Evolutionary conservation across 2,888 invertebrate species (phyloP).

Genomic region (Podabrus alpinus): DNA sequence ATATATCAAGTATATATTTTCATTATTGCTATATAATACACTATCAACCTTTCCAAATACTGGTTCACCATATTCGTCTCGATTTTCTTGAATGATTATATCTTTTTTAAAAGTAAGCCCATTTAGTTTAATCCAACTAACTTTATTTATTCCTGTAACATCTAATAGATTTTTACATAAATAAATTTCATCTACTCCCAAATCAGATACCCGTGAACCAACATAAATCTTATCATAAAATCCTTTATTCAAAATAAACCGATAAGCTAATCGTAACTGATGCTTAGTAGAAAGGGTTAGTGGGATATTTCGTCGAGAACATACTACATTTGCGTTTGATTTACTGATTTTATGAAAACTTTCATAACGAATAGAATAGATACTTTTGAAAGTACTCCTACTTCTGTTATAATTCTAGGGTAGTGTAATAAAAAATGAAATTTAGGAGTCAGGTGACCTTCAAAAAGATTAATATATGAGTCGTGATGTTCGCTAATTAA

Average conservation of each 20-base stretch:
- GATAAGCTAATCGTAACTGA: background rate
- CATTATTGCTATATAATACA: background rate
- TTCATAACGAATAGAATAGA: constrained; percentile 27
- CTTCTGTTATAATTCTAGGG: no score
- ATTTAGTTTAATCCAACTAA: background rate
- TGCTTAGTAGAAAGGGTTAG: background rate
- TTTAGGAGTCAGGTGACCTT: no score
- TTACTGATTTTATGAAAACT: constrained; percentile 19
- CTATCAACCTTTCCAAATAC: background rate
- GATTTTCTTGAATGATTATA: background rate
- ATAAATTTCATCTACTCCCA: background rate
- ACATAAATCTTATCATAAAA: background rate
- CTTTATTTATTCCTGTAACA: background rate
- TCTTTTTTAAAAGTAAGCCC: background rate
- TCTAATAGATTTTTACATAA: background rate
- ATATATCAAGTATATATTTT: background rate
- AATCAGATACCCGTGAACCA: background rate
- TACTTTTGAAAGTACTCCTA: no score
- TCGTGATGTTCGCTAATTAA: constrained; percentile 19
- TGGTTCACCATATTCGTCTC: background rate
- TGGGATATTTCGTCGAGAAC: background rate
- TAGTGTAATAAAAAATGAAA: no score
- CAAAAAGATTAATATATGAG: constrained; percentile 15
- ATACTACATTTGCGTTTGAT: background rate
- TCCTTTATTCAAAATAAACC: background rate